Evolutionary conservation across 2,888 invertebrate species (phyloP).

Genomic region (Hydroisotoma schaefferi): DNA sequence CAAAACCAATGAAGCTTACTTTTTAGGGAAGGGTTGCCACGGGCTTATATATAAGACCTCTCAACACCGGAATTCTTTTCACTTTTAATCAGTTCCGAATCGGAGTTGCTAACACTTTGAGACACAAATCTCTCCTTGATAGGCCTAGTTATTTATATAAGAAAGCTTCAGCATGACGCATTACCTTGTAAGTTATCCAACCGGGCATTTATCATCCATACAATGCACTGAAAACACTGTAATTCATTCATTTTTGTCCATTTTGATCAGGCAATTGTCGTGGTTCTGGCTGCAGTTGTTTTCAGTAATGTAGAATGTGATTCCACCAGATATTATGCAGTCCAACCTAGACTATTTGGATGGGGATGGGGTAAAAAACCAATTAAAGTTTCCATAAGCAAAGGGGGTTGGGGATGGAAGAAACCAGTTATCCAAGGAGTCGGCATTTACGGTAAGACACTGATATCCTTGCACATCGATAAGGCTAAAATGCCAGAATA

Average conservation of each 20-base stretch:
- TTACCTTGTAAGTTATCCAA: slow-evolving; percentile 6
- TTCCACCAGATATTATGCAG: slow-evolving; percentile 25
- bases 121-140: too few species aligned
- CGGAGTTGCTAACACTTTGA: slow-evolving; percentile 25
- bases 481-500: neutral
- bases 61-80: slow-evolving; percentile 44
- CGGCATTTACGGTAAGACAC: slow-evolving; percentile 19
- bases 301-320: slow-evolving; percentile 11
- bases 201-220: neutral
- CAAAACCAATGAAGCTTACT: slow-evolving; percentile 22
- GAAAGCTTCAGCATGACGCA: slow-evolving; percentile 13
- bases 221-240: neutral
- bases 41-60: slow-evolving; percentile 40
- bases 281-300: slow-evolving; percentile 35
- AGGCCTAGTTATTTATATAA: neutral
- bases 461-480: neutral
- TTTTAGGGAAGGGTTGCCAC: slow-evolving; percentile 28
- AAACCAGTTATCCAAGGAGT: slow-evolving; percentile 16
- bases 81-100: slow-evolving; percentile 43
- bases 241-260: neutral
- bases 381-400: slow-evolving; percentile 13
- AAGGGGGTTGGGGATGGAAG: slow-evolving; percentile 8
- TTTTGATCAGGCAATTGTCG: slow-evolving; percentile 34
- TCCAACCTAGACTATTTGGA: slow-evolving; percentile 17
- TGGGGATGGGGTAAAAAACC: slow-evolving; percentile 27